Base-by-base conservation (phyloP, 2,797 vertebrate genomes). In the Lates japonicus region DNA sequence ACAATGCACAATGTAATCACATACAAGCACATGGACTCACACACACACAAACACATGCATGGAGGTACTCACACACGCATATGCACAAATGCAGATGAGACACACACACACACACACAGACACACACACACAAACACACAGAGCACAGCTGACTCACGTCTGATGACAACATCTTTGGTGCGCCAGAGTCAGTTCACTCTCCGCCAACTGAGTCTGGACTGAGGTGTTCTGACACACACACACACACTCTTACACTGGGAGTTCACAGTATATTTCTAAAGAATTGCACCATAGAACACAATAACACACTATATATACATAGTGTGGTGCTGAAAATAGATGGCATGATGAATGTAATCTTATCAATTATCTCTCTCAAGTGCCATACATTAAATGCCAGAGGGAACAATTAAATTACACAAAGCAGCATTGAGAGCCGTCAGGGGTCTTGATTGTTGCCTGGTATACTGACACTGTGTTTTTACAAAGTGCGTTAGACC, bases 81-180 rank as follows among this genome's bases (percentile, higher is more conserved):
- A 46, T 57, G 61, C 55, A 63, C 52, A 72, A 35, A 57, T 59
- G 31, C 62, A 66, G 63, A 66, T 66, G 58, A 71, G 37, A 62
- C 39, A 58, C n/a, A 25, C 25, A 79, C 57, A 42, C 25, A 29
- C 25, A 29, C n/a, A n/a, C n/a, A n/a, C n/a, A n/a, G 33, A 54
- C 37, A 49, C 33, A 49, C 51, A 69, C 0, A 17, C n/a, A 10
- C 13, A 59, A 59, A 31, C 31, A 82, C 51, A 68, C 42, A 52
- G 51, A 78, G 59, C 81, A 55, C 69, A 87, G 78, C 73, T 90
- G 88, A 90, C 62, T 88, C 85, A 87, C 68, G 70, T 81, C 76
- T 78, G 81, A 84, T 83, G 84, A 78, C 71, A 79, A 54, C 84
- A 74, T 80, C 59, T 80, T 58, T 78, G 16, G 57, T 78, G 58